A percentile compares a stretch with the other conserved stretches of the same genome.
Evolutionary conservation across 2,113 vertebrate species (phyloP).

Genomic region (Neofelis nebulosa): DNA sequence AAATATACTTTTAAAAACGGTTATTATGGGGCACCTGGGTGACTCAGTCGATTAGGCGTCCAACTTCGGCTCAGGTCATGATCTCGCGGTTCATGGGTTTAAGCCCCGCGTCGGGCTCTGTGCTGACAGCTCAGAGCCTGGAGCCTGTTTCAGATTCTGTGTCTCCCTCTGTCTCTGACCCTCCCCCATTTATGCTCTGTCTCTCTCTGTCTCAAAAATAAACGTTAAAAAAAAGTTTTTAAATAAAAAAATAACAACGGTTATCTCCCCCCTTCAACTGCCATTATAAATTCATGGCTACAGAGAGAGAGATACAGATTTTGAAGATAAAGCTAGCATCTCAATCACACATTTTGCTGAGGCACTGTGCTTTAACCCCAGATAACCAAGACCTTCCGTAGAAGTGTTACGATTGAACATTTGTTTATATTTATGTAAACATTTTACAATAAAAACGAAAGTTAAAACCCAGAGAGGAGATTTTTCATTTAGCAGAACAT

Average conservation of each 20-base stretch:
- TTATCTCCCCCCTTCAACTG: neutral
- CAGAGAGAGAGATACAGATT: neutral
- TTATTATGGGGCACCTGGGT: neutral
- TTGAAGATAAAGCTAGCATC: neutral
- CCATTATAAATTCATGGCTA: neutral
- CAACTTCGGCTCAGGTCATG: too few relatives aligned
- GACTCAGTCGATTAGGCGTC: too few relatives aligned
- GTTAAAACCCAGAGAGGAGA: neutral
- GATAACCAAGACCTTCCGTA: neutral
- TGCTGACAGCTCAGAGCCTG: too few relatives aligned
- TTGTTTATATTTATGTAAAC: neutral
- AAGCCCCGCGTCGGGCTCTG: too few relatives aligned
- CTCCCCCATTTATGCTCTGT: too few relatives aligned
- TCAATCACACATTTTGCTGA: neutral
- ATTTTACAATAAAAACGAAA: neutral
- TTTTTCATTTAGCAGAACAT: conserved; percentile 9
- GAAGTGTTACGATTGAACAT: neutral
- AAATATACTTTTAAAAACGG: neutral
- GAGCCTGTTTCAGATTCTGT: too few relatives aligned
- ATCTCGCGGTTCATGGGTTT: too few relatives aligned
- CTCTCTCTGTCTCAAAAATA: too few relatives aligned
- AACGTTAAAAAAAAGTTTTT: too few relatives aligned
- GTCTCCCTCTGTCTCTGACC: too few relatives aligned
- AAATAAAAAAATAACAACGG: neutral
- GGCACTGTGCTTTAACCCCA: neutral